Evolutionary conservation across 2,113 vertebrate species (phyloP).

Genomic region (Odontesthes bonariensis): DNA sequence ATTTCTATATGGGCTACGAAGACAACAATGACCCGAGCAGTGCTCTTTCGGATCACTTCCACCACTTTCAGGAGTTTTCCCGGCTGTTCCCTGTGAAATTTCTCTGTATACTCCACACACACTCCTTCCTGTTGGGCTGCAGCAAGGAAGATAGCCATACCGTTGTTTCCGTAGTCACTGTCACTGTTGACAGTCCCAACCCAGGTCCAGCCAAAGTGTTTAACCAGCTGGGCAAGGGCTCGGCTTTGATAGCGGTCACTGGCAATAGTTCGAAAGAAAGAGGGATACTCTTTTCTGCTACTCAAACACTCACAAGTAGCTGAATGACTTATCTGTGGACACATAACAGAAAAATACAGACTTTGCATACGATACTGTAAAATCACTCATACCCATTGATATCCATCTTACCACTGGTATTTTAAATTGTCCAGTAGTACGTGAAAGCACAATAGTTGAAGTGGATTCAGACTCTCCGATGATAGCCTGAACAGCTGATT

Average conservation of each 20-base stretch:
- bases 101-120: constrained; percentile 80
- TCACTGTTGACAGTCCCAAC: constrained; percentile 80
- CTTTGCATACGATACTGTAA: background rate
- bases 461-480: constrained; percentile 84
- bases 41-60: constrained; percentile 73
- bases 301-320: constrained; percentile 83
- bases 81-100: constrained; percentile 71
- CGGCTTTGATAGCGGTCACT: constrained; percentile 79
- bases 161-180: constrained; percentile 83
- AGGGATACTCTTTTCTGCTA: constrained; percentile 72
- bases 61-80: constrained; percentile 74
- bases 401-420: constrained; percentile 79
- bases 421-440: constrained; percentile 78
- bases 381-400: background rate
- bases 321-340: constrained; percentile 78
- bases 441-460: constrained; percentile 79
- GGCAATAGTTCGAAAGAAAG: constrained; percentile 82
- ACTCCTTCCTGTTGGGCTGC: constrained; percentile 75
- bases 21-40: constrained; percentile 77
- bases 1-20: constrained; percentile 80
- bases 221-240: constrained; percentile 76
- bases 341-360: background rate
- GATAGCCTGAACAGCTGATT: constrained; percentile 78
- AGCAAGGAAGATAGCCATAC: constrained; percentile 79
- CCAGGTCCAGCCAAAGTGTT: constrained; percentile 84